A percentile compares a stretch with the other conserved stretches of the same genome.
These are phyloP conservation scores for Brachionus calyciflorus DNA, from an alignment of 1,140 invertebrate genomes.

Conservation along the genomic window DNA sequence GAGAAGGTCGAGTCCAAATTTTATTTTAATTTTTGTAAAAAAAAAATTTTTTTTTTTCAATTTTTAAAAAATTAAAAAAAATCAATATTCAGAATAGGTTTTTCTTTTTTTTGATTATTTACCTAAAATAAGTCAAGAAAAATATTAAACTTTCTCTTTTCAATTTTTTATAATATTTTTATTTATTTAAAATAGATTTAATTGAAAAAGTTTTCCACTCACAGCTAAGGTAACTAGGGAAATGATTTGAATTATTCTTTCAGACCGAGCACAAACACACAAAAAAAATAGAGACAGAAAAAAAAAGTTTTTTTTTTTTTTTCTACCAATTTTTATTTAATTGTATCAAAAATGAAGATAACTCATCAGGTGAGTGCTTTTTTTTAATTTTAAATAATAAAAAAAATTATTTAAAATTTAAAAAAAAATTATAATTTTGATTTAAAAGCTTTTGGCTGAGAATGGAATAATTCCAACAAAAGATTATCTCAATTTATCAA, in stretches of 20 bases:
- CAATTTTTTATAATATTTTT: too few relatives aligned
- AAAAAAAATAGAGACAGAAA: not conserved
- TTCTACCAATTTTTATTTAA: too few relatives aligned
- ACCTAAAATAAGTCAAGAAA: too few relatives aligned
- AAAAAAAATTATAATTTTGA: too few relatives aligned
- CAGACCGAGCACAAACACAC: not conserved
- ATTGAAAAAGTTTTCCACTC: not conserved
- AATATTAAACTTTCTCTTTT: not conserved
- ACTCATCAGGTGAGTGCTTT: constrained; percentile 65
- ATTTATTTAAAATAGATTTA: constrained; percentile 9
- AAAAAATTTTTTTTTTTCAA: constrained; percentile 16
- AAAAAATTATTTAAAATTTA: too few relatives aligned
- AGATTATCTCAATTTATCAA: constrained; percentile 58
- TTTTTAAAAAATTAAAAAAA: not conserved
- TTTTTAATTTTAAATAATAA: too few relatives aligned
- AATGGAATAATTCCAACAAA: constrained; percentile 50
- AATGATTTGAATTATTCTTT: constrained; percentile 28
- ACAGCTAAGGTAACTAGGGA: constrained; percentile 27
- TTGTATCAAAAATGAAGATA: constrained; percentile 49
- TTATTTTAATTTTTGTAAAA: not conserved
- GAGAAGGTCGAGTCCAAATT: too few relatives aligned
- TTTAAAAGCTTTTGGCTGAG: constrained; percentile 36
- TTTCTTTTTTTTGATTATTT: too few relatives aligned
- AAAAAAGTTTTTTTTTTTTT: too few relatives aligned
- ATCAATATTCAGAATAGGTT: too few relatives aligned